A percentile compares a stretch with the other conserved stretches of the same genome.
Conservation (phyloP, 2,888 invertebrate species). For the Cantharis rustica region DNA sequence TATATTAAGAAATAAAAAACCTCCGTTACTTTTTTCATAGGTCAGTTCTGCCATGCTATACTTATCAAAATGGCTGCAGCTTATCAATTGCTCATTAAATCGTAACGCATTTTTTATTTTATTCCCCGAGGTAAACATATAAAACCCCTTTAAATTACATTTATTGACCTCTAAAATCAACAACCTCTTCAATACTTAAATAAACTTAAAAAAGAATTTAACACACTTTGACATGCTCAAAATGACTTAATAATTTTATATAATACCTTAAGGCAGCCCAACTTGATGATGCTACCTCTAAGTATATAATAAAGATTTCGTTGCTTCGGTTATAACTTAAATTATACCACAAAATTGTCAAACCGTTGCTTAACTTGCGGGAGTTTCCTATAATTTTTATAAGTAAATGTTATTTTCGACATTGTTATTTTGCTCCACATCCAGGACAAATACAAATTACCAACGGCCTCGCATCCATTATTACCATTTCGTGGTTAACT, state of each 20-base stretch:
- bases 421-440: not conserved
- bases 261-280: not conserved
- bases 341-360: not conserved
- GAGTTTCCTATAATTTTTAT: not conserved
- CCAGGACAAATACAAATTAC: not conserved
- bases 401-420: not conserved
- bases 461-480: too few relatives aligned
- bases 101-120: not conserved
- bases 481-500: too few relatives aligned
- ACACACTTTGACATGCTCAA: not conserved
- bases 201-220: not conserved
- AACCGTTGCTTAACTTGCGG: not conserved
- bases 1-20: slow-evolving; percentile 16
- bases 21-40: slow-evolving; percentile 13
- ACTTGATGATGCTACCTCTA: not conserved
- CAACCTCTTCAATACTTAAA: not conserved
- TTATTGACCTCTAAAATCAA: not conserved
- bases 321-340: not conserved
- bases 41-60: not conserved
- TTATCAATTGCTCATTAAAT: slow-evolving; percentile 1
- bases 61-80: not conserved
- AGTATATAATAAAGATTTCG: not conserved
- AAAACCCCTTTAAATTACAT: not conserved
- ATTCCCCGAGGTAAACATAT: not conserved
- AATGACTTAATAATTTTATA: not conserved